phyloP scores from a whole-genome alignment of 2,888 invertebrate genomes.

The Tortricodes alternella region DNA sequence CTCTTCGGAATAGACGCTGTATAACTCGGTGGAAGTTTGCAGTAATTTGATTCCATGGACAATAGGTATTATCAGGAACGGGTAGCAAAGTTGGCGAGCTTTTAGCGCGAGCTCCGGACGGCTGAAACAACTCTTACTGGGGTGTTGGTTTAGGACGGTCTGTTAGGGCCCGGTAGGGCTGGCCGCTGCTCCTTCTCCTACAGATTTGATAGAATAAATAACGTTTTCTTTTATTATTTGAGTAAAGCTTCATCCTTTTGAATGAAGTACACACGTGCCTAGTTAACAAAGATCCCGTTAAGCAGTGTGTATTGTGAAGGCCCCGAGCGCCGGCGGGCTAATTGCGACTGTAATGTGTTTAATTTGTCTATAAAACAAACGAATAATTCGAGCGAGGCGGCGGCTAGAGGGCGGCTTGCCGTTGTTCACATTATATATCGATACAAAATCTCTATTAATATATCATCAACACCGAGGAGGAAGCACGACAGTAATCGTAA shows the following conservation, averaged over 20 bases:
- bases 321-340: background rate
- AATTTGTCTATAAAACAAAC: background rate
- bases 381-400: background rate
- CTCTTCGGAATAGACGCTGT: background rate
- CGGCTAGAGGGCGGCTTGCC: background rate
- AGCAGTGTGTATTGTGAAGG: too few relatives aligned
- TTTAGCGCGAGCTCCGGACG: background rate
- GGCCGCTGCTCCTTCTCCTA: background rate
- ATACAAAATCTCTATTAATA: too few relatives aligned
- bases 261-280: too few relatives aligned
- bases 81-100: background rate
- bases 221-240: background rate
- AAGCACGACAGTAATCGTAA: too few relatives aligned
- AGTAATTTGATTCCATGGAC: background rate
- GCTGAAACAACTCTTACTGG: slow-evolving; percentile 6
- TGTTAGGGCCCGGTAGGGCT: background rate
- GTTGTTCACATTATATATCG: too few relatives aligned
- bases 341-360: slow-evolving; percentile 1
- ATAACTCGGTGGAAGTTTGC: background rate
- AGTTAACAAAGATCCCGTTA: background rate
- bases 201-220: background rate
- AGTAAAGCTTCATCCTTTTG: too few relatives aligned
- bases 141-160: slow-evolving; percentile 7
- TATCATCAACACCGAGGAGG: too few relatives aligned
- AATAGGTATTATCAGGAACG: background rate